Percentiles rank a stretch among this genome's conserved stretches.
These are phyloP conservation scores for Clarias batrachus DNA, from an alignment of 2,113 vertebrate species.

Conservation along the genomic window DNA sequence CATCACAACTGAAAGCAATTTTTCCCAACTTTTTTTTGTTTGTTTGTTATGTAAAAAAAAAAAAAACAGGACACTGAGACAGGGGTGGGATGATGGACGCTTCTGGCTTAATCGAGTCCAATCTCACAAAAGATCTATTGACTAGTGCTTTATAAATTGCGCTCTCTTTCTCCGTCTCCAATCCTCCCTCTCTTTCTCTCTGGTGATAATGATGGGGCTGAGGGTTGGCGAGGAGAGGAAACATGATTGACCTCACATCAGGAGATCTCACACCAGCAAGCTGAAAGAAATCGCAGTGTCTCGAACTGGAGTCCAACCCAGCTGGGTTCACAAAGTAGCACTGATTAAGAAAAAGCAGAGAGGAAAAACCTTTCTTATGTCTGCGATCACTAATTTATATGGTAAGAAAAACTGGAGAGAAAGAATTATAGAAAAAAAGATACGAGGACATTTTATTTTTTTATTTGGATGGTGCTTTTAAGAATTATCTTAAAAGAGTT, in stretches of 20 bases:
- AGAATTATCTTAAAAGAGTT: no score
- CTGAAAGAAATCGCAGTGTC: not conserved
- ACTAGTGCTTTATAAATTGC: conserved; percentile 57
- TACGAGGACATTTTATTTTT: not conserved
- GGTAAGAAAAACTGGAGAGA: not conserved
- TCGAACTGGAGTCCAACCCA: not conserved
- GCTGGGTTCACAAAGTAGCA: not conserved
- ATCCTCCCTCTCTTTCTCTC: conserved; percentile 25
- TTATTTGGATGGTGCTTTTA: not conserved
- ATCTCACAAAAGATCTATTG: conserved; percentile 67
- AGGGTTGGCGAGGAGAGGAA: conserved; percentile 21
- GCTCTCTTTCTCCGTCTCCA: conserved; percentile 32
- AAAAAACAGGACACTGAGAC: not conserved
- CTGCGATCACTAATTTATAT: not conserved
- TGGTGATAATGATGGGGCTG: conserved; percentile 47
- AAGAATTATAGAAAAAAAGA: not conserved
- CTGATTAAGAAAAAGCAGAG: not conserved
- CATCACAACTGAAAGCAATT: not conserved
- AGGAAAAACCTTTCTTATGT: not conserved
- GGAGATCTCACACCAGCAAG: conserved; percentile 16
- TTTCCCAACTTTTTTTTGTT: not conserved
- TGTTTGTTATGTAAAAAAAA: no score
- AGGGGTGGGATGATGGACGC: conserved; percentile 42
- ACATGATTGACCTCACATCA: conserved; percentile 34
- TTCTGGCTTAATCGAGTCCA: conserved; percentile 61